Evolutionary conservation across 2,797 vertebrate genomes (phyloP).

Genomic region (Leuciscus waleckii): DNA sequence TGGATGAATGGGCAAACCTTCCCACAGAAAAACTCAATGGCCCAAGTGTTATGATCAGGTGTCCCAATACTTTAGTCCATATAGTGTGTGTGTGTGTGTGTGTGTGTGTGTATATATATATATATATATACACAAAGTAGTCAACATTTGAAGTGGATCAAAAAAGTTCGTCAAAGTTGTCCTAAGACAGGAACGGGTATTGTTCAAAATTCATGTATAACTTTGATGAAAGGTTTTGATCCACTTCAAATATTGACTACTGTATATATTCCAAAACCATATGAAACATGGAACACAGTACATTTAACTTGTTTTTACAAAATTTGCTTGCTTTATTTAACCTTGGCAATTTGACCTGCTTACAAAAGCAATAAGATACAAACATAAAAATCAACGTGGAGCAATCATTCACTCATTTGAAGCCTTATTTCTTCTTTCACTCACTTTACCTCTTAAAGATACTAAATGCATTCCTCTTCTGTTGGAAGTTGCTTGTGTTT

Average conservation of each 20-base stretch:
- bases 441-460: conserved; percentile 74
- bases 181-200: too few species aligned
- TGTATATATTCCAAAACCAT: background rate
- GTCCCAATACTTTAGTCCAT: background rate
- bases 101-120: too few species aligned
- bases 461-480: conserved; percentile 69
- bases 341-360: background rate
- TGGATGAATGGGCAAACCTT: background rate
- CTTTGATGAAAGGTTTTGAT: too few species aligned
- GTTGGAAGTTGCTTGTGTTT: conserved; percentile 69
- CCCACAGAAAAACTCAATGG: background rate
- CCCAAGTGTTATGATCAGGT: background rate
- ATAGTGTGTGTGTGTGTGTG: background rate
- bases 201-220: too few species aligned
- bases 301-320: background rate
- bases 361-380: background rate
- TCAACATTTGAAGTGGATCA: too few species aligned
- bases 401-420: conserved; percentile 70
- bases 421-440: conserved; percentile 74
- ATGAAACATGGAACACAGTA: background rate
- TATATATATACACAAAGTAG: too few species aligned
- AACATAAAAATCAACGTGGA: conserved; percentile 22
- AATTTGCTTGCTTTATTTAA: conserved; percentile 10
- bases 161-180: too few species aligned
- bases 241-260: too few species aligned